Evolutionary conservation across 2,888 invertebrate genomes (phyloP), one percentile per base, ranked within the genome.

Genomic region (Oscheius sp.): DNA sequence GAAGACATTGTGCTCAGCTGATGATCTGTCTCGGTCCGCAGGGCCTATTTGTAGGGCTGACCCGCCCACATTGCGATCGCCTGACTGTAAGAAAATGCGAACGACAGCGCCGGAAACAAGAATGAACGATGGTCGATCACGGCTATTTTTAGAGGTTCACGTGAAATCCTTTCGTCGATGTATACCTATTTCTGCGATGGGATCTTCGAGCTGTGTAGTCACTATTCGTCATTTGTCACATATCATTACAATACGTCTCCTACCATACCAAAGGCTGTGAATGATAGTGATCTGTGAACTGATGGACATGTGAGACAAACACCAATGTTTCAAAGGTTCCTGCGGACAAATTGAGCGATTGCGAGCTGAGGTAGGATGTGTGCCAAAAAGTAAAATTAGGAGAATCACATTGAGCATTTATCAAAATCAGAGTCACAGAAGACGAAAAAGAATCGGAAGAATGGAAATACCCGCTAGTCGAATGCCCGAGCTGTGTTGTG

Each of bases 111-210:
- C 50, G 50, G 48, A 63, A 48, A 48, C 48, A n/a, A 63, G 29
- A 32, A 48, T 63, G 63, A 63, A 63, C 63, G 63, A 63, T 48
- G 63, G 50, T n/a, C 63, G 42, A 48, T 63, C 63, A 63, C 50
- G 32, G 47, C 48, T 63, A 63, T 63, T 63, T 63, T 63, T 47
- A 48, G 63, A 21, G 42, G 42, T 42, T 29, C 53, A 53, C 53
- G 21, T 29, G 53, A 21, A 3, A 53, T 4, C 10, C 21, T 29
- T 53, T 53, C 29, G 53, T 53, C n/a, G n/a, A n/a, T 53, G 3
- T 3, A 21, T 7, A 21, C 21, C 21, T 21, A 21, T 21, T 21
- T 21, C 21, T 21, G 21, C 21, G 21, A 21, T 21, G 21, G 21
- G n/a, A 21, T 53, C 29, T 53, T 21, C 53, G 53, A 57, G 29